Conservation (phyloP, 2,797 vertebrate species). For the Megalops cyprinoides region DNA sequence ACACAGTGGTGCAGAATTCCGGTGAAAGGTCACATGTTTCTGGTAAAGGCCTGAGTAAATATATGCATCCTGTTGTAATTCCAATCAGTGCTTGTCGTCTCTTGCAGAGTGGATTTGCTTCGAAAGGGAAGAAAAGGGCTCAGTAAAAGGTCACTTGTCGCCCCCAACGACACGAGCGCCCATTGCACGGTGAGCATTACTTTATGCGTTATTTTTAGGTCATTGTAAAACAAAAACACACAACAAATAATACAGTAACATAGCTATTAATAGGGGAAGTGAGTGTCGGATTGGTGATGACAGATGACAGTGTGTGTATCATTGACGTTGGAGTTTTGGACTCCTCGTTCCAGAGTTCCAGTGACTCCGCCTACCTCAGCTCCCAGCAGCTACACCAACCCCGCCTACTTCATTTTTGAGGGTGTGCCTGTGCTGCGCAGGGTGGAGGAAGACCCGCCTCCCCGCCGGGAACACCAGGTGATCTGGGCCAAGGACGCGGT, state of each 20-base stretch:
- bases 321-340: background rate
- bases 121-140: conserved; percentile 71
- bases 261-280: no score
- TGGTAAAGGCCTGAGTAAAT: conserved; percentile 6
- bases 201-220: no score
- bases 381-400: conserved; percentile 81
- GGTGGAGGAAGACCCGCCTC: conserved; percentile 57
- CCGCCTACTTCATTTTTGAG: conserved; percentile 84
- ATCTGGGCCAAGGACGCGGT: conserved; percentile 71
- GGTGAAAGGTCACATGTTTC: background rate
- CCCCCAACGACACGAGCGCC: conserved; percentile 51
- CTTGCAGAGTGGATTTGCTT: conserved; percentile 71
- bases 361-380: conserved; percentile 58
- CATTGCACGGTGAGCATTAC: conserved; percentile 64
- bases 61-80: background rate
- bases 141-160: conserved; percentile 57
- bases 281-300: no score
- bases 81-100: conserved; percentile 29
- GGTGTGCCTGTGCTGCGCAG: conserved; percentile 67
- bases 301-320: background rate
- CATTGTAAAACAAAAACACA: no score
- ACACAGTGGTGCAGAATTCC: background rate
- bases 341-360: conserved; percentile 56
- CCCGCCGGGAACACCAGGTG: conserved; percentile 62
- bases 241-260: no score